These are phyloP conservation scores for Ramphastos sulfuratus DNA, from an alignment of 2,113 vertebrate species.

Conservation along the genomic window DNA sequence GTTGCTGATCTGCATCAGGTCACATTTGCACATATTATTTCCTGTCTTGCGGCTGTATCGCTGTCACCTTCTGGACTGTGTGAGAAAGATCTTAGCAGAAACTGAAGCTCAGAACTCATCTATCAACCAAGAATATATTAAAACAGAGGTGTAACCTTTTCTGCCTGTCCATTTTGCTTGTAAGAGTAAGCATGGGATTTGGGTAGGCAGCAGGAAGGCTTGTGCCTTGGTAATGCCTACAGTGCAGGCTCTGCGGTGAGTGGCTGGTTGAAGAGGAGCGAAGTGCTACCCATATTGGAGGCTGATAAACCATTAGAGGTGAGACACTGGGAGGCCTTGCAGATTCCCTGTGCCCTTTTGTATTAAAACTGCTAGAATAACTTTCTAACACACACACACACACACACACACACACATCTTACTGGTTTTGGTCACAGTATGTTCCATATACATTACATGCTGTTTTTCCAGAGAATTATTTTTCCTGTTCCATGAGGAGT, in stretches of 20 bases:
- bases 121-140: neutral
- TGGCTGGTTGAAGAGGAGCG: neutral
- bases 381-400: neutral
- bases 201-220: neutral
- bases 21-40: neutral
- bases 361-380: neutral
- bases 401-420: too few species aligned
- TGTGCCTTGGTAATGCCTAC: too few species aligned
- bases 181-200: neutral
- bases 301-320: neutral
- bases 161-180: neutral
- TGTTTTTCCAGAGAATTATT: neutral
- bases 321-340: neutral
- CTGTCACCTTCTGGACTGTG: neutral
- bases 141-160: neutral
- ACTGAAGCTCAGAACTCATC: neutral
- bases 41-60: neutral
- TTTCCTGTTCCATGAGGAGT: neutral
- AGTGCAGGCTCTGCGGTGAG: accelerated
- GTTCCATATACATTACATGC: neutral
- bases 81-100: neutral
- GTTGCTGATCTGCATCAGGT: slow-evolving; percentile 23
- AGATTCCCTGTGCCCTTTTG: neutral
- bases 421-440: neutral
- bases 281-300: too few species aligned